A percentile compares a stretch with the other conserved stretches of the same genome.
Conservation (phyloP, 2,797 vertebrate species). For the Dermochelys coriacea region DNA sequence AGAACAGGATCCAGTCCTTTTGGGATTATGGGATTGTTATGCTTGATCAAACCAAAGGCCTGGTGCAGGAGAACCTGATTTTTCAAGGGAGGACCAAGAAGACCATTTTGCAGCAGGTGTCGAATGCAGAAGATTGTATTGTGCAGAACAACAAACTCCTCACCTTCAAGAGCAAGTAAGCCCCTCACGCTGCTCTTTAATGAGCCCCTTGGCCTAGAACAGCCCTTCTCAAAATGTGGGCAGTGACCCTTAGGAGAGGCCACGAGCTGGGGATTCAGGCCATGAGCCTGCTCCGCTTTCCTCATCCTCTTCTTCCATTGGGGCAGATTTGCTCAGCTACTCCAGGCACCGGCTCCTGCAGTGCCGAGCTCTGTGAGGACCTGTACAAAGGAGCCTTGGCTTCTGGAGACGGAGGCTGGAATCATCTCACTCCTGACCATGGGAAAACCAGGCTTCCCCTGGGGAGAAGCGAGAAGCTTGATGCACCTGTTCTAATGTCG, state of each 20-base stretch:
- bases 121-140: slow-evolving; percentile 84
- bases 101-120: slow-evolving; percentile 83
- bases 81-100: slow-evolving; percentile 90
- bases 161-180: slow-evolving; percentile 85
- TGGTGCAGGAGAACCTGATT: slow-evolving; percentile 90
- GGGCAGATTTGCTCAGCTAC: neutral
- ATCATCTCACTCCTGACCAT: neutral
- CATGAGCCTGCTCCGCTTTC: neutral
- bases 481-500: neutral
- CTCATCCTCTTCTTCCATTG: neutral
- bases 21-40: slow-evolving; percentile 87
- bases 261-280: neutral
- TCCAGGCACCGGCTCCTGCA: neutral
- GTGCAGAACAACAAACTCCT: slow-evolving; percentile 89
- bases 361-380: neutral
- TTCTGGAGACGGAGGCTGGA: neutral
- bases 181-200: neutral
- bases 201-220: neutral
- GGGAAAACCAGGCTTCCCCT: neutral
- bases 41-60: slow-evolving; percentile 86
- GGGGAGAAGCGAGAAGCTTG: neutral
- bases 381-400: neutral
- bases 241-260: neutral
- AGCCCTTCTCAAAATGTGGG: neutral
- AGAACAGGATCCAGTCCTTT: slow-evolving; percentile 90